Conservation (phyloP, 2,113 vertebrate genomes). For the Phodopus roborovskii region DNA sequence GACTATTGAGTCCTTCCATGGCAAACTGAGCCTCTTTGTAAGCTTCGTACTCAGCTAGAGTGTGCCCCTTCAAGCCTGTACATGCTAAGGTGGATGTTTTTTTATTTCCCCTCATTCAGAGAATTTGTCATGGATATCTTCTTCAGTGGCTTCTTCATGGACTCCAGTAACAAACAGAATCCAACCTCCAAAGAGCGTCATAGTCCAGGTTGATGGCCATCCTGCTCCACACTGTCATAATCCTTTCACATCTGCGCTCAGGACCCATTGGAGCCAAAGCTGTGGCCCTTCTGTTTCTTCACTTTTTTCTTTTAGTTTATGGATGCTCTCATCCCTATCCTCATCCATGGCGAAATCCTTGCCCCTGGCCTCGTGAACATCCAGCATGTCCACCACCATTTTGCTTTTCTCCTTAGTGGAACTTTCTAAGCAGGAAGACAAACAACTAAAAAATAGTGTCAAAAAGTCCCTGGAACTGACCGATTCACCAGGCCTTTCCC, state of each 20-base stretch:
- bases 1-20: constrained; percentile 97
- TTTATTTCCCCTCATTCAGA: constrained; percentile 98
- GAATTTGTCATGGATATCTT: constrained; percentile 97
- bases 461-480: too few species aligned
- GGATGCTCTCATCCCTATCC: constrained; percentile 91
- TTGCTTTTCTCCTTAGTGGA: too few species aligned
- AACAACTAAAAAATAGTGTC: too few species aligned
- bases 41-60: constrained; percentile 96
- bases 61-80: constrained; percentile 96
- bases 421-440: too few species aligned
- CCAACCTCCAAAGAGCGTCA: constrained; percentile 98
- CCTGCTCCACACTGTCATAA: constrained; percentile 97
- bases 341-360: too few species aligned
- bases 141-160: constrained; percentile 97
- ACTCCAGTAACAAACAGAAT: constrained; percentile 97
- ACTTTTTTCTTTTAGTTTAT: constrained; percentile 98
- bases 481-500: too few species aligned
- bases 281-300: constrained; percentile 96
- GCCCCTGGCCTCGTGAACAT: too few species aligned
- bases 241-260: constrained; percentile 94
- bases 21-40: constrained; percentile 98
- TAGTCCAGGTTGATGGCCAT: constrained; percentile 96
- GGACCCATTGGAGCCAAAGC: constrained; percentile 95
- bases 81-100: constrained; percentile 95
- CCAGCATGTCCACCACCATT: too few species aligned